Base-by-base conservation (phyloP, 2,888 invertebrate genomes). In the Polietes domitor region DNA sequence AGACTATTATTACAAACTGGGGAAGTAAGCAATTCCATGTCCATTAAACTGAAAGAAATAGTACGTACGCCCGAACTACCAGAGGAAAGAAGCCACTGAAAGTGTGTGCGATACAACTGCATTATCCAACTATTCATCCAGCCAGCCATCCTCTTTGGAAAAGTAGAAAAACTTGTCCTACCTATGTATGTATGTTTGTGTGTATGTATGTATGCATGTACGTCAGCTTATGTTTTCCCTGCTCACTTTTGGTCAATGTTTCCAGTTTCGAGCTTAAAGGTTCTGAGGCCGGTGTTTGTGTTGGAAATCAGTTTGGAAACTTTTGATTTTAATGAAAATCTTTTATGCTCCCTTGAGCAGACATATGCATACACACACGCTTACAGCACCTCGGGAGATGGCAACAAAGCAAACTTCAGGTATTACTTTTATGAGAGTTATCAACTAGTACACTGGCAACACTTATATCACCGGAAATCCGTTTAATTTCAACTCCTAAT, bases 381-480 rank as follows among this genome's bases (percentile, higher is more conserved):
- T n/a, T n/a, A n/a, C n/a, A n/a, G n/a, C 12, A 58, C 15, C 17
- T 4, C 32, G 3, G 26, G 37, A 74, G 19, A 21, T 32, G 24
- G 24, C 21, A 72, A 61, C 7, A 15, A 1, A 28, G 26, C 28
- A 61, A 32, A 61, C 26, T 61, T 61, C 61, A 32, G 15, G 58
- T 9, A 26, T 24, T 58, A 58, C 24, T 58, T 58, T 53, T 63
- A 28, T 72, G 75, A 58, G 58, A 65, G 72, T 76, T 78, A 78
- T 84, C 71, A 80, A 68, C 28, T 65, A 47, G 50, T 55, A 26
- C 73, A 79, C 63, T 80, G 74, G 47, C 75, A 75, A 76, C 76
- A 81, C 76, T 81, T 84, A 70, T 81, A 79, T 84, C 84, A 84
- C 84, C 84, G 84, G 84, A 84, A 81, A 84, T 84, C 84, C 84